Percentiles rank a stretch among this genome's conserved stretches.
These are phyloP conservation scores for Buphagus erythrorhynchus DNA, from an alignment of 2,797 vertebrate species.

Conservation along the genomic window DNA sequence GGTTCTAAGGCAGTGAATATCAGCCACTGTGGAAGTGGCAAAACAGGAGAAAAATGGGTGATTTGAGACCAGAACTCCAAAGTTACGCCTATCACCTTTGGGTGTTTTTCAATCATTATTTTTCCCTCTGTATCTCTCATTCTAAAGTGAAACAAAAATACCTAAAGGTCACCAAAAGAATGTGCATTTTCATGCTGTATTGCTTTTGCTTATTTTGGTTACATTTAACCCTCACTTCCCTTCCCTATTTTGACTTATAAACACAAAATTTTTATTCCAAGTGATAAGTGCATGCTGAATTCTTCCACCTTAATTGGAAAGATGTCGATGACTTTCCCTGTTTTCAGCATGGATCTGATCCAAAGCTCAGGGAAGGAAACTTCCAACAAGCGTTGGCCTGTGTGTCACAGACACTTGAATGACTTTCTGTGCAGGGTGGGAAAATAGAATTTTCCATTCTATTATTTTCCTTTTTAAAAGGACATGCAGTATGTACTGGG, in stretches of 20 bases:
- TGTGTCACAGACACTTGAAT: neutral
- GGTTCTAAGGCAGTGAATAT: neutral
- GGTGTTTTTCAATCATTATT: rapidly evolving
- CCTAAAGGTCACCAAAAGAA: neutral
- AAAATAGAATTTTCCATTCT: slow-evolving; percentile 31
- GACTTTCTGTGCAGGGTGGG: neutral
- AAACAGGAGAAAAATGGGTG: neutral
- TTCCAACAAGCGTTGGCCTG: neutral
- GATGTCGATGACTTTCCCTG: neutral
- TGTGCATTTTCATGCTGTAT: neutral
- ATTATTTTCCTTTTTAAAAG: slow-evolving; percentile 37
- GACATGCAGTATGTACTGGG: neutral
- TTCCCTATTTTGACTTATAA: neutral
- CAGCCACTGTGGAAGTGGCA: neutral
- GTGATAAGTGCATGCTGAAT: neutral
- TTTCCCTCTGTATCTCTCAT: neutral
- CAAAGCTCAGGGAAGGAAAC: slow-evolving; percentile 5
- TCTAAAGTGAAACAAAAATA: neutral
- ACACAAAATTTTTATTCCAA: neutral
- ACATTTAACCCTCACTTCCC: neutral
- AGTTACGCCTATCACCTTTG: rapidly evolving
- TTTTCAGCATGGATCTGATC: neutral
- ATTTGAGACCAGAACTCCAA: neutral
- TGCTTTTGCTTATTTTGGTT: neutral
- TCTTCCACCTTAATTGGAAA: neutral